Evolutionary conservation across 2,888 invertebrate species (phyloP).

Genomic region (Melinaea marsaeus): DNA sequence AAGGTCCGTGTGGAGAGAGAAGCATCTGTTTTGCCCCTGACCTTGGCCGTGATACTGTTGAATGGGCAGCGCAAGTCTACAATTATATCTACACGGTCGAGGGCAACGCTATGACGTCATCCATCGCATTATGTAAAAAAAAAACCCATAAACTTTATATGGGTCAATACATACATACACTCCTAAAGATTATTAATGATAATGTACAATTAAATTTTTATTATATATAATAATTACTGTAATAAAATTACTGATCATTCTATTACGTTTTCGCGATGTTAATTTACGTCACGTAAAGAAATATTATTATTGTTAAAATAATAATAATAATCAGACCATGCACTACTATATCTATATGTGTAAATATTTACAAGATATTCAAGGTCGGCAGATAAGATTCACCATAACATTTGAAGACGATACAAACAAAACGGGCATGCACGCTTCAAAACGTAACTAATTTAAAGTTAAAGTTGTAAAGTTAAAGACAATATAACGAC

Average conservation of each 20-base stretch:
- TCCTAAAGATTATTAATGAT: too few relatives aligned
- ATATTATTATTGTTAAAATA: too few relatives aligned
- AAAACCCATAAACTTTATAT: neutral
- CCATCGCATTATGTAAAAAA: constrained; percentile 27
- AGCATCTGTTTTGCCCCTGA: constrained; percentile 39
- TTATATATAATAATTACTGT: too few relatives aligned
- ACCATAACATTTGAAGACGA: constrained; percentile 23
- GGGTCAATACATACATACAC: too few relatives aligned
- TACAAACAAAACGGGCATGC: constrained; percentile 27
- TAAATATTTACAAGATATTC: constrained; percentile 37
- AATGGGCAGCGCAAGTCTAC: constrained; percentile 63
- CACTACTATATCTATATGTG: constrained; percentile 40
- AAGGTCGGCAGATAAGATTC: constrained; percentile 54
- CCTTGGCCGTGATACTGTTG: constrained; percentile 71
- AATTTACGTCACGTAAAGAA: too few relatives aligned
- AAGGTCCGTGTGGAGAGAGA: constrained; percentile 18
- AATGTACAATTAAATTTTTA: too few relatives aligned
- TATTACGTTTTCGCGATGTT: too few relatives aligned
- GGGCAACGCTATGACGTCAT: constrained; percentile 49
- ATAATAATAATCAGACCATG: constrained; percentile 10
- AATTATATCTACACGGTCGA: constrained; percentile 67
- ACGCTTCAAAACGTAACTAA: too few relatives aligned
- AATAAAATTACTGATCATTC: too few relatives aligned
- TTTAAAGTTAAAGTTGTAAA: too few relatives aligned
- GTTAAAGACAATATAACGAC: too few relatives aligned